Percentiles rank a stretch among this genome's conserved stretches.
phyloP scores from a whole-genome alignment of 2,888 invertebrate species.

The Ophion obscuratus region DNA sequence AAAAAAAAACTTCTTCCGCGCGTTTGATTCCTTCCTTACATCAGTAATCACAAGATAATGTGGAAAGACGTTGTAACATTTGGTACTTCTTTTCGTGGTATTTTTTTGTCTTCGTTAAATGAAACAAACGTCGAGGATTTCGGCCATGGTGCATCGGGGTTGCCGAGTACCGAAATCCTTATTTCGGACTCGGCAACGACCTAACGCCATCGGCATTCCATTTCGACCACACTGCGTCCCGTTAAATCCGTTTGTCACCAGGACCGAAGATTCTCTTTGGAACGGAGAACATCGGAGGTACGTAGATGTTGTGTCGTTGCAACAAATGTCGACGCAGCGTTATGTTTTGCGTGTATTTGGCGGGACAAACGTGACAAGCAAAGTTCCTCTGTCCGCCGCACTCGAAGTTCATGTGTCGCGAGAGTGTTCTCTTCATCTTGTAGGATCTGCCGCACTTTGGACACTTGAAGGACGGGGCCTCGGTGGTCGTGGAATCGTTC shows the following conservation, averaged over 20 bases:
- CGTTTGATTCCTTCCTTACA: neutral
- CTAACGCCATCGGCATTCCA: neutral
- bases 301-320: conserved; percentile 75
- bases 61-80: neutral
- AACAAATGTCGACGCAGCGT: conserved; percentile 76
- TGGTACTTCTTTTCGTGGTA: neutral
- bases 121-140: neutral
- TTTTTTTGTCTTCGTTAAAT: neutral
- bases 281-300: conserved; percentile 73
- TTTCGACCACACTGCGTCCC: neutral
- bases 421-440: conserved; percentile 80
- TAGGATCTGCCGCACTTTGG: conserved; percentile 82
- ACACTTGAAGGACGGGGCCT: conserved; percentile 70
- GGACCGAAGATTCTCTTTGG: conserved; percentile 67
- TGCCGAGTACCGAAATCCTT: no score
- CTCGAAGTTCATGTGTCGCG: conserved; percentile 83
- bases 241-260: conserved; percentile 38
- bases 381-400: conserved; percentile 81
- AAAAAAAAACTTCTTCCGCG: neutral
- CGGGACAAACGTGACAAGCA: conserved; percentile 75
- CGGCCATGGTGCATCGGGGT: no score
- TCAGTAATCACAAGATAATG: neutral
- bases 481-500: conserved; percentile 59
- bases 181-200: neutral
- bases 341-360: conserved; percentile 77